These are phyloP conservation scores for Pandemis heparana DNA, from an alignment of 2,888 invertebrate genomes.

Conservation along the genomic window DNA sequence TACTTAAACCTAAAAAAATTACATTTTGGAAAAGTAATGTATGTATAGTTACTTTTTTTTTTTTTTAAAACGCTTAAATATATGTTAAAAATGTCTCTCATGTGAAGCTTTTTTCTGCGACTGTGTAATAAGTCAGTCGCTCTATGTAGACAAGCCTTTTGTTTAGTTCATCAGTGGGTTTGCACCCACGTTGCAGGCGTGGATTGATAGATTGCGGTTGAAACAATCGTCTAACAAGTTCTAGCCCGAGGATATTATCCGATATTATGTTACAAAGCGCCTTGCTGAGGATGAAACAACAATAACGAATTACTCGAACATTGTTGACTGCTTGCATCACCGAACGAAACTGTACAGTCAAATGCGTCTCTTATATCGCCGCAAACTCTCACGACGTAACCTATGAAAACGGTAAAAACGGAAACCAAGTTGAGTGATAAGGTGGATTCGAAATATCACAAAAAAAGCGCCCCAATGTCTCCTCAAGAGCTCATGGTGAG, in stretches of 20 bases:
- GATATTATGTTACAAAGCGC: conserved; percentile 41
- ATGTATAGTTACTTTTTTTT: no score
- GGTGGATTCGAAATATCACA: no score
- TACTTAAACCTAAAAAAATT: no score
- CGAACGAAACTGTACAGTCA: not conserved
- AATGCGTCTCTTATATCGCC: no score
- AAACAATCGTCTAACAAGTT: conserved; percentile 55
- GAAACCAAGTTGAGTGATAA: no score
- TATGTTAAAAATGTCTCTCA: no score
- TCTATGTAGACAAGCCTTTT: conserved; percentile 15
- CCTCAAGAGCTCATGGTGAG: no score
- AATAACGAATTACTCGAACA: conserved; percentile 48
- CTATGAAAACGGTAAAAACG: no score
- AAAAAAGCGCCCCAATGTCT: not conserved
- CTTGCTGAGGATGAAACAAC: conserved; percentile 42
- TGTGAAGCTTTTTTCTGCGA: not conserved
- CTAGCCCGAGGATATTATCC: conserved; percentile 46
- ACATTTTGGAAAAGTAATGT: no score
- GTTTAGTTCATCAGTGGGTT: conserved; percentile 31
- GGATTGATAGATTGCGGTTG: conserved; percentile 42
- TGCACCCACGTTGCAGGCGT: conserved; percentile 42
- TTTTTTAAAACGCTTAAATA: no score
- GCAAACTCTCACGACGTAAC: no score
- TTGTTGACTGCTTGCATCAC: conserved; percentile 45
- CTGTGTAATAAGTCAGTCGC: not conserved